Conservation (phyloP, 2,888 invertebrate genomes). For the Tethea ocularis region DNA sequence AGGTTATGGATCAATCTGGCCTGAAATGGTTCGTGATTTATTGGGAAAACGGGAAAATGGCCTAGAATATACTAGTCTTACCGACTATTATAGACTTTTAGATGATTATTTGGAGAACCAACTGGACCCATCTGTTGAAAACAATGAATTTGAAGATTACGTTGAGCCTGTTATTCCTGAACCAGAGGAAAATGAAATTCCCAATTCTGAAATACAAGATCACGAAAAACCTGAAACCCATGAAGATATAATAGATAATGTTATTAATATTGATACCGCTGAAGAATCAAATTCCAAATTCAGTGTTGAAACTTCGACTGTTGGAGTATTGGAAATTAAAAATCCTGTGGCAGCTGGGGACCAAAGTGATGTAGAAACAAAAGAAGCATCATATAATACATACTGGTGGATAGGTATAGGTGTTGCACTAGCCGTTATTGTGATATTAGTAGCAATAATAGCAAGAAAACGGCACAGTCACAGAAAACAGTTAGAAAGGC, state of each 20-base stretch:
- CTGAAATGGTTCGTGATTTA: slow-evolving; percentile 75
- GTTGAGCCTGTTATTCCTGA: slow-evolving; percentile 53
- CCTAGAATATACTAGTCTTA: slow-evolving; percentile 75
- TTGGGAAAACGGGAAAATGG: slow-evolving; percentile 75
- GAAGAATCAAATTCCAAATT: slow-evolving; percentile 60
- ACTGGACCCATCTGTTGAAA: slow-evolving; percentile 59
- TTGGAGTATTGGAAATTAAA: slow-evolving; percentile 75
- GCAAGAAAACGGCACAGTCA: slow-evolving; percentile 79
- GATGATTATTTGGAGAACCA: slow-evolving; percentile 81
- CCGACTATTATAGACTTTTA: slow-evolving; percentile 82
- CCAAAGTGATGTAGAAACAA: slow-evolving; percentile 49
- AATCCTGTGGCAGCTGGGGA: slow-evolving; percentile 64
- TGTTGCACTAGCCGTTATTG: slow-evolving; percentile 68
- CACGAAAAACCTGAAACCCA: slow-evolving; percentile 29
- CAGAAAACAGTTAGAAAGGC: slow-evolving; percentile 75
- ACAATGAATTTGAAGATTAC: slow-evolving; percentile 58
- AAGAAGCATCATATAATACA: slow-evolving; percentile 74
- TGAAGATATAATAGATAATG: slow-evolving; percentile 52
- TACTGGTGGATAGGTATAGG: slow-evolving; percentile 81
- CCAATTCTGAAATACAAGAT: slow-evolving; percentile 32
- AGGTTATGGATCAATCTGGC: slow-evolving; percentile 74
- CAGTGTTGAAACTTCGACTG: slow-evolving; percentile 69
- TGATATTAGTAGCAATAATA: slow-evolving; percentile 72
- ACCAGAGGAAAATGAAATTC: slow-evolving; percentile 60
- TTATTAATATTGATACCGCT: slow-evolving; percentile 53